phyloP scores from a whole-genome alignment of 2,113 vertebrate species.

The Phaethornis superciliosus region DNA sequence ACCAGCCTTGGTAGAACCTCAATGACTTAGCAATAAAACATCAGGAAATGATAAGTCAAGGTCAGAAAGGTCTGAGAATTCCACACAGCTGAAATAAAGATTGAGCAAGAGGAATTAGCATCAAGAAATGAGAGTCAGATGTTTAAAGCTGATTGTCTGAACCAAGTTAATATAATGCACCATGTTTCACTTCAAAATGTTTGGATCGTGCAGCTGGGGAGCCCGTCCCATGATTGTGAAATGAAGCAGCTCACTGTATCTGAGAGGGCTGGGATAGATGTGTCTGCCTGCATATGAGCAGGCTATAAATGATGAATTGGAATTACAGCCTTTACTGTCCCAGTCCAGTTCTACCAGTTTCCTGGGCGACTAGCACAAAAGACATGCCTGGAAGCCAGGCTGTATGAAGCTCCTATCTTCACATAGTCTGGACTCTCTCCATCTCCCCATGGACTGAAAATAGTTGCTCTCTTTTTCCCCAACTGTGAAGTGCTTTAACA shows the following conservation, averaged over 20 bases:
- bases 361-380: not conserved
- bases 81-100: conserved; percentile 66
- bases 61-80: conserved; percentile 52
- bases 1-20: conserved; percentile 36
- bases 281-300: not conserved
- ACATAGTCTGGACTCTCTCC: not conserved
- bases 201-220: conserved; percentile 37
- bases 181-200: conserved; percentile 69
- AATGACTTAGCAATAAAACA: conserved; percentile 43
- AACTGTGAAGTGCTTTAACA: accelerated
- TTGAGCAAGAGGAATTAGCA: conserved; percentile 68
- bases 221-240: conserved; percentile 66
- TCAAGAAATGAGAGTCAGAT: conserved; percentile 71
- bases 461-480: not conserved
- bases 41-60: not conserved
- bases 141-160: conserved; percentile 61
- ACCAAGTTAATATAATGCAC: conserved; percentile 59
- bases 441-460: not conserved
- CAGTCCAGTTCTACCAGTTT: not conserved
- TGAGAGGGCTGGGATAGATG: conserved; percentile 19
- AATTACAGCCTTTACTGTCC: not conserved
- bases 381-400: not conserved
- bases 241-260: not conserved
- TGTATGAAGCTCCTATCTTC: not conserved
- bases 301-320: conserved; percentile 23